These are phyloP conservation scores for Campoletis raptor DNA, from an alignment of 2,888 invertebrate genomes.

Conservation along the genomic window DNA sequence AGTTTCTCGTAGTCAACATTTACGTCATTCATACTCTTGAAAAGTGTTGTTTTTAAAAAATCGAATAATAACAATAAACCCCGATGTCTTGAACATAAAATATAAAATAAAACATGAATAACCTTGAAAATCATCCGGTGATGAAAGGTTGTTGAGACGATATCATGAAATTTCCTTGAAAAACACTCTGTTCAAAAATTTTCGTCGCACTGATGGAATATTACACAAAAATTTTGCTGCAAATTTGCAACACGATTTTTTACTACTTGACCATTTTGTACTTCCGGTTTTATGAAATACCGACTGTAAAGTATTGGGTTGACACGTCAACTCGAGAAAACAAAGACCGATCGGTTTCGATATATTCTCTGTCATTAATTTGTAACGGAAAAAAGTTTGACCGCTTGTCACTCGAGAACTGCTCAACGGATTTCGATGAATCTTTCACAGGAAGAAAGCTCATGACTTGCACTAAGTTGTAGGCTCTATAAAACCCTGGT, in stretches of 20 bases:
- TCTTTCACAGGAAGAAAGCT: too few species aligned
- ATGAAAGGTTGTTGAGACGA: background rate
- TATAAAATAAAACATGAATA: background rate
- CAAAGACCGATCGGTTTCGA: background rate
- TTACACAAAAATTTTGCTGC: background rate
- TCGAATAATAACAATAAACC: background rate
- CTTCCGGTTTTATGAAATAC: background rate
- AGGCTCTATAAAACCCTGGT: too few species aligned
- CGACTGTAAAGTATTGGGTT: slow-evolving; percentile 1
- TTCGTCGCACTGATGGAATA: background rate
- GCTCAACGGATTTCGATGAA: too few species aligned
- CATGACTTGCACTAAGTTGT: too few species aligned
- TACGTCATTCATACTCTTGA: too few species aligned
- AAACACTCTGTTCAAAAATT: background rate
- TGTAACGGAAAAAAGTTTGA: too few species aligned
- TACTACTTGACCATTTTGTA: slow-evolving; percentile 41
- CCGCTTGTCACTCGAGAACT: too few species aligned
- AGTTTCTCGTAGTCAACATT: background rate
- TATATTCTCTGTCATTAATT: background rate
- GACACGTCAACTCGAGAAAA: background rate
- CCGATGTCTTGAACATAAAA: background rate
- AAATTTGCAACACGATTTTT: background rate
- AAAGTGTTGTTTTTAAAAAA: background rate
- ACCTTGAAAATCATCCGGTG: background rate
- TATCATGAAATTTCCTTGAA: background rate